Conservation (phyloP, 2,888 invertebrate species). For the Diplolepis rosae region DNA sequence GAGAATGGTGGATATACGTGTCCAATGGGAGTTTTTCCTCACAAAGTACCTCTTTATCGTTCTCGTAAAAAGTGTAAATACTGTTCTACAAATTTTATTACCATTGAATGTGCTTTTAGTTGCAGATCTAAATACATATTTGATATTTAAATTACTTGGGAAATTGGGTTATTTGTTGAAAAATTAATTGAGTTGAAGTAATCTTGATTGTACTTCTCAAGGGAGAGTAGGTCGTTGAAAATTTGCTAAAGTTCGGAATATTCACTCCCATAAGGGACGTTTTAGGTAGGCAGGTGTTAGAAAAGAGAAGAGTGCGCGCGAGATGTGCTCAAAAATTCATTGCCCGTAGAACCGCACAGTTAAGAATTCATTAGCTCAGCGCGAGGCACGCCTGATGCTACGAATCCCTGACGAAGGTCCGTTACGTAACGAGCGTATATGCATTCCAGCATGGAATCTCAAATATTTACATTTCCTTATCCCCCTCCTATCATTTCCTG, state of each 20-base stretch:
- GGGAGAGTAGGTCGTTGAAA: not conserved
- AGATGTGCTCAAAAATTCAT: constrained; percentile 25
- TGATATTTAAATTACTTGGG: not conserved
- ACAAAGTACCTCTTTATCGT: not conserved
- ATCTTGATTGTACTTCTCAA: not conserved
- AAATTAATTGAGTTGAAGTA: not conserved
- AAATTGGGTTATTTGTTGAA: not conserved
- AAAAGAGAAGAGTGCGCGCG: not conserved
- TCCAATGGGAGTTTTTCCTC: not conserved
- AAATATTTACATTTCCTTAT: constrained; percentile 27
- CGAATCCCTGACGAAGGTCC: constrained; percentile 19
- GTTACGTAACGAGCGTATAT: constrained; percentile 21
- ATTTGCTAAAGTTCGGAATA: constrained; percentile 11
- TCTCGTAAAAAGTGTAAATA: not conserved
- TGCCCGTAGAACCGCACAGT: constrained; percentile 9
- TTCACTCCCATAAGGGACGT: constrained; percentile 9
- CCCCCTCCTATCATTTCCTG: not conserved
- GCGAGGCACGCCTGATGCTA: constrained; percentile 1
- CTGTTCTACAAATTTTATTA: not conserved
- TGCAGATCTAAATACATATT: not conserved
- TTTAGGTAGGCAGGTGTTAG: constrained; percentile 13
- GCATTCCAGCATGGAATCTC: constrained; percentile 20
- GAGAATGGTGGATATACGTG: not conserved
- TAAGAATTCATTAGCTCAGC: constrained; percentile 19
- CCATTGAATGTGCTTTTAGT: not conserved